Evolutionary conservation across 2,113 vertebrate genomes (phyloP).

Genomic region (Chunga burmeisteri): DNA sequence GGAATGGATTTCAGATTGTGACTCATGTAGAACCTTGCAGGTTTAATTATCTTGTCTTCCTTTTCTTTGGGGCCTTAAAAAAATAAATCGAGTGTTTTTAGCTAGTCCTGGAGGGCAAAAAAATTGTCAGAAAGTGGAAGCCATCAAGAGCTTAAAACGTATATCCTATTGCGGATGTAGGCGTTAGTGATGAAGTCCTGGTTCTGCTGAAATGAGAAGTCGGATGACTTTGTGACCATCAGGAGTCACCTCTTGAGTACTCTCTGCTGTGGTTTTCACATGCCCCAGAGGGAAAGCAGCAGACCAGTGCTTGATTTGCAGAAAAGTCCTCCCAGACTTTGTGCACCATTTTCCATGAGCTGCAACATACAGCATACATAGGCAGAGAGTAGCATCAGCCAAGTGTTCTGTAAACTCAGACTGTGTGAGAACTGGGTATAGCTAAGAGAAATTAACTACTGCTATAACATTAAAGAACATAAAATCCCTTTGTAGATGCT

Average conservation of each 20-base stretch:
- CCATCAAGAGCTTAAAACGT: not conserved
- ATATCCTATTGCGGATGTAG: not conserved
- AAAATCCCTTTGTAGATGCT: not conserved
- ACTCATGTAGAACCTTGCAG: not conserved
- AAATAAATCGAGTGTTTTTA: not conserved
- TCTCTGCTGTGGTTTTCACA: not conserved
- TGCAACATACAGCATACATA: not conserved
- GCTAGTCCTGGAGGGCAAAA: not conserved
- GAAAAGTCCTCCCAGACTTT: not conserved
- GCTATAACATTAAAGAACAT: not conserved
- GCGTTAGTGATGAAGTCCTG: not conserved
- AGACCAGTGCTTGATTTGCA: not conserved
- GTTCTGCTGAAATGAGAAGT: not conserved
- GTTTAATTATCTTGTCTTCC: constrained; percentile 5
- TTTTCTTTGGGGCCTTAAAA: not conserved
- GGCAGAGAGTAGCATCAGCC: not conserved
- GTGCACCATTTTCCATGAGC: not conserved
- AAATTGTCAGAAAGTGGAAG: not conserved
- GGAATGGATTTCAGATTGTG: not conserved
- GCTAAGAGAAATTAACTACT: constrained; percentile 3
- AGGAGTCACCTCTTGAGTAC: not conserved
- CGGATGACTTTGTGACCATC: not conserved
- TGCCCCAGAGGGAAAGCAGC: not conserved
- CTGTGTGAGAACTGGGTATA: not conserved
- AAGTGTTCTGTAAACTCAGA: not conserved